Base-by-base conservation (phyloP, 2,113 vertebrate genomes). In the Melospiza georgiana region DNA sequence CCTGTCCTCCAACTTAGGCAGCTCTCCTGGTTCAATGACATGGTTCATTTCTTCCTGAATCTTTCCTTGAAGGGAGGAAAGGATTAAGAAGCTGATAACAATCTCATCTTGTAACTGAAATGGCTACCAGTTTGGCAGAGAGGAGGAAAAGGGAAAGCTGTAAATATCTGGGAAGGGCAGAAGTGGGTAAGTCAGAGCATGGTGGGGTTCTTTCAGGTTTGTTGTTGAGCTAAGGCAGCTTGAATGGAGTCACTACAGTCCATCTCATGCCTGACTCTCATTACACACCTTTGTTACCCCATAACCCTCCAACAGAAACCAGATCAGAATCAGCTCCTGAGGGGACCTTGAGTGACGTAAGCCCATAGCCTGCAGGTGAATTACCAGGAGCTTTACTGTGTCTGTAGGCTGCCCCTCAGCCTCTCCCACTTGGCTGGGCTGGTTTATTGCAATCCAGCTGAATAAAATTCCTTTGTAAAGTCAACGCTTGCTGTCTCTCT, bases 1-100 rank as follows among this genome's bases (percentile, higher is more conserved):
- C 73, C 96, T 54, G 93, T 97, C 96, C 71, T 97, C 97, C 67
- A 94, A 33, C 35, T 46, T 96, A 8, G 97, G 97, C 75, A 96
- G 30, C 87, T 96, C 80, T 84, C 97, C 96, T 43, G 95, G 93
- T 80, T 96, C 93, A 71, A 97, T 79, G 79, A 97, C 77, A 1
- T 15, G 92, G 85, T 90, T 92, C 76, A 98, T 97, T 97, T 97
- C 97, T 75, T 96, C 95, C 65, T 97, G 97, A 91, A 97, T 94
- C 66, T 84, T 97, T 94, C 94, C 97, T 98, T 95, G 72, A 77
- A 94, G 18, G 83, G 69, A 83, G 35, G 63, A 93, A 94, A 93
- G 41, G 58, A 94, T 91, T 88, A 78, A 89, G 73, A 91, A 84
- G 41, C 39, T 93, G 94, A 94, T 96, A 90, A 55, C 17, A 23